These are phyloP conservation scores for Dicrurus megarhynchus DNA, from an alignment of 2,113 vertebrate genomes.

Conservation along the genomic window DNA sequence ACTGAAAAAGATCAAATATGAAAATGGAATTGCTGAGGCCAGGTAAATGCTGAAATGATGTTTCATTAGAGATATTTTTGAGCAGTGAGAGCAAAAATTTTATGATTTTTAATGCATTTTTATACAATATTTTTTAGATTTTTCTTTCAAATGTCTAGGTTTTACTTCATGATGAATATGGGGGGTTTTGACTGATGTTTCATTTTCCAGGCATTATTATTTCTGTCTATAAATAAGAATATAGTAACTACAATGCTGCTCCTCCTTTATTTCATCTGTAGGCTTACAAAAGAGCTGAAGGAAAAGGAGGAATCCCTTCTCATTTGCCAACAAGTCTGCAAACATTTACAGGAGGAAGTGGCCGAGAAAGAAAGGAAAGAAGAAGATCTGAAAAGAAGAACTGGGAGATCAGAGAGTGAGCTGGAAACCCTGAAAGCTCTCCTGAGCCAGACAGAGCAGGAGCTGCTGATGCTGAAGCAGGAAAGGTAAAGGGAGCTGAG, in stretches of 20 bases:
- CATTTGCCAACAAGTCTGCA: constrained; percentile 70
- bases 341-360: constrained; percentile 78
- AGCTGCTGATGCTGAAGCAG: constrained; percentile 72
- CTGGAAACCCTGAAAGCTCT: constrained; percentile 69
- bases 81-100: background rate
- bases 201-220: background rate
- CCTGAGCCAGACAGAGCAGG: constrained; percentile 73
- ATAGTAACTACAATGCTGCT: background rate
- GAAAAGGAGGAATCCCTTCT: constrained; percentile 79
- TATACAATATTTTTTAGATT: rapidly evolving
- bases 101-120: background rate
- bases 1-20: constrained; percentile 73
- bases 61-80: background rate
- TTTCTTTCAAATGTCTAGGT: background rate
- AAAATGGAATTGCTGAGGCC: constrained; percentile 71
- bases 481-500: constrained; percentile 76
- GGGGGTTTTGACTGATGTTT: background rate
- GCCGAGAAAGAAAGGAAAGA: constrained; percentile 75
- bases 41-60: constrained; percentile 69
- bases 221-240: background rate
- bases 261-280: constrained; percentile 46
- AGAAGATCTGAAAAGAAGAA: constrained; percentile 75
- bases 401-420: constrained; percentile 72
- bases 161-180: background rate
- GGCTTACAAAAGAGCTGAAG: constrained; percentile 80